Evolutionary conservation across 2,797 vertebrate genomes (phyloP).

Genomic region (Chrysocyon brachyurus): DNA sequence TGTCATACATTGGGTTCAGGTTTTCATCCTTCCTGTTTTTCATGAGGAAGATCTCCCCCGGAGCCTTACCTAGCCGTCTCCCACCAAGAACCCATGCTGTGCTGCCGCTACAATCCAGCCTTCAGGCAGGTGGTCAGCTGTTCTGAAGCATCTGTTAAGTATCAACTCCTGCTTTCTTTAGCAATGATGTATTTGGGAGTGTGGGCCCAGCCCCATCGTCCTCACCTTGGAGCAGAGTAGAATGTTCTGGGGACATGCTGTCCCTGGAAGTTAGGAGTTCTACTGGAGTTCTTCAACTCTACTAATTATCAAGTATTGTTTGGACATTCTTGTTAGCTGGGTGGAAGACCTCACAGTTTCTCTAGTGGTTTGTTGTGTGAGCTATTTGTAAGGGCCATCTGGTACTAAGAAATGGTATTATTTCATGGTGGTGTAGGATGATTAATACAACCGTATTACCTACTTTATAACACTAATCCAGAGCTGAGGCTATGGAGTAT

Average conservation of each 20-base stretch:
- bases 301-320: neutral
- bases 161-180: neutral
- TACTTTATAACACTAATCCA: neutral
- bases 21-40: conserved; percentile 55
- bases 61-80: conserved; percentile 86
- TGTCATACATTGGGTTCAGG: neutral
- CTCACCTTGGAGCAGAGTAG: neutral
- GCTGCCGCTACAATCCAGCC: conserved; percentile 90
- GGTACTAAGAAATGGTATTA: neutral
- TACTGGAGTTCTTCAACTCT: neutral
- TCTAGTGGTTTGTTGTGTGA: neutral
- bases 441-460: neutral
- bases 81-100: conserved; percentile 90
- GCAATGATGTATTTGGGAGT: neutral
- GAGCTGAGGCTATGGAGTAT: neutral
- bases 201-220: neutral
- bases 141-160: conserved; percentile 92
- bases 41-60: conserved; percentile 80
- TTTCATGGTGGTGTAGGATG: neutral
- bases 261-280: neutral
- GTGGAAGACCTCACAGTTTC: neutral
- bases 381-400: neutral
- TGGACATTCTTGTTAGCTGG: neutral
- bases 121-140: conserved; percentile 93
- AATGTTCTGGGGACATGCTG: neutral